phyloP scores from a whole-genome alignment of 1,140 invertebrate species.

The Papilio helenus region DNA sequence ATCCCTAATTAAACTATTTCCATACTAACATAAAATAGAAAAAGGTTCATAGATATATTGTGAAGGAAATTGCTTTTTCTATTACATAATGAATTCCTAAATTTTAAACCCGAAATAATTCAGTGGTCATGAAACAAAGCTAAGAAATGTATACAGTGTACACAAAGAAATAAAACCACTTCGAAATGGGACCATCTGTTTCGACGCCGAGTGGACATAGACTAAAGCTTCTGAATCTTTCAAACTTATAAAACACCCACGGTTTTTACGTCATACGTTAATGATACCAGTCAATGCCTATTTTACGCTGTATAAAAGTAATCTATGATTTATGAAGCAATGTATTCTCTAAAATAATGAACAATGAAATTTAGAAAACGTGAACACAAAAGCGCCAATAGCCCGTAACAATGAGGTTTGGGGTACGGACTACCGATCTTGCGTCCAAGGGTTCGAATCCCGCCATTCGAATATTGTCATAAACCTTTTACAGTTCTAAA shows the following conservation, averaged over 20 bases:
- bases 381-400: too few species aligned
- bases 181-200: constrained; percentile 16
- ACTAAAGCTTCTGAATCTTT: constrained; percentile 17
- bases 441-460: too few species aligned
- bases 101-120: neutral
- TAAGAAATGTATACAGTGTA: neutral
- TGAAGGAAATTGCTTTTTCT: neutral
- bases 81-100: neutral
- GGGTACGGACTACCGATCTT: too few species aligned
- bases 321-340: neutral
- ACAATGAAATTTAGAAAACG: too few species aligned
- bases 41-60: neutral
- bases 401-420: too few species aligned
- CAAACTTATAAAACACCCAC: neutral
- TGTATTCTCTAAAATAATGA: too few species aligned
- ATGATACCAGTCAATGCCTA: neutral
- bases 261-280: neutral
- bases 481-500: neutral
- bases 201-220: constrained; percentile 11
- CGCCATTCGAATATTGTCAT: too few species aligned
- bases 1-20: too few species aligned
- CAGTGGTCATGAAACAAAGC: neutral
- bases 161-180: constrained; percentile 2
- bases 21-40: neutral
- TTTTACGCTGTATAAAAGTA: neutral